Evolutionary conservation across 2,113 vertebrate genomes (phyloP), one percentile per base, ranked within the genome.

Genomic region (Tursiops truncatus): DNA sequence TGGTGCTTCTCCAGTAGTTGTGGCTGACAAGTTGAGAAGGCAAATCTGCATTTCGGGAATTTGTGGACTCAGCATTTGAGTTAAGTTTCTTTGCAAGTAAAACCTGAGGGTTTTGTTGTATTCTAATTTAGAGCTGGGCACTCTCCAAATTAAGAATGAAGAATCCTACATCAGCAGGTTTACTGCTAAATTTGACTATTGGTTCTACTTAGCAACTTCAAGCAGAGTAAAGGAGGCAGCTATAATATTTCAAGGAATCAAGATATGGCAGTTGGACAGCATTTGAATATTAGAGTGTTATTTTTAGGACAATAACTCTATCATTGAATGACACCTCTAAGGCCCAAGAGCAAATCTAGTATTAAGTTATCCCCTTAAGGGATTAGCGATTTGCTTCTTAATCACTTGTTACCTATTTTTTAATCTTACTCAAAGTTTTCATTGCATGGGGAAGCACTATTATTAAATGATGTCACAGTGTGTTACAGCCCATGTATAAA

Each of bases 331-430:
- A 71, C 6, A 89, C 9, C 21, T 63, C 18, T n/a, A 71, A 95
- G 23, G 8, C 33, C 31, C 62, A 50, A 86, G 26, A 82, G 7
- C 76, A 77, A 95, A 44, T 86, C 44, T 71, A 77, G 58, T 96
- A 85, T 89, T 53, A 96, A 93, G n/a, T 53, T 58, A n/a, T 88
- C 92, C 50, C 13, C 79, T 94, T 81, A 65, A 53, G 14, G 50
- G 50, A 17, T 53, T 53, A 53, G 50, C 5, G 5, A 17, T 53
- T 53, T 53, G 50, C 50, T 94, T 97, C 50, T 36, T 4, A 85
- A 50, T 63, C 80, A 76, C 23, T 85, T 92, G 18, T 56, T 76
- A 44, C 60, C 31, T 90, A 23, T 70, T 91, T 97, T 84, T 91
- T 7, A 91, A 67, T 33, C 36, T 26, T 50, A 47, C 9, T 95